These are phyloP conservation scores for Colletes gigas DNA, from an alignment of 1,140 invertebrate species.

Conservation along the genomic window DNA sequence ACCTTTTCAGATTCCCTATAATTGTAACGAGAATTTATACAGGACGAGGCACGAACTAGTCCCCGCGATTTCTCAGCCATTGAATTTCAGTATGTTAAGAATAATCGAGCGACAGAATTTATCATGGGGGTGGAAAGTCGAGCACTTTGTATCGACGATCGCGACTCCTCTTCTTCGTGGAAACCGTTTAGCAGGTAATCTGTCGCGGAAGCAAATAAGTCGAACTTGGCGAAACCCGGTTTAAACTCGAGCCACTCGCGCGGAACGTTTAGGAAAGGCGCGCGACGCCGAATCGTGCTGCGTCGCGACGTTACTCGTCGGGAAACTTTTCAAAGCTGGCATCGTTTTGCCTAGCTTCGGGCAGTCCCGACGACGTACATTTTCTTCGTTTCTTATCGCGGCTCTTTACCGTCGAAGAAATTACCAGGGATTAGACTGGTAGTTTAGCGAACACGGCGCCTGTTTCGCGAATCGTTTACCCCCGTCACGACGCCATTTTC, in stretches of 20 bases:
- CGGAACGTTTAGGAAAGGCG: conserved; percentile 51
- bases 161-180: background rate
- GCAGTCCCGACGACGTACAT: conserved; percentile 35
- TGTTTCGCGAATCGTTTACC: no score
- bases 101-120: background rate
- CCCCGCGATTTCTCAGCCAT: no score
- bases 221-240: conserved; percentile 47
- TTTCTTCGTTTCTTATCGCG: conserved; percentile 27
- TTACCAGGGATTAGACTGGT: conserved; percentile 32
- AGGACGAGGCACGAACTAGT: no score
- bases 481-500: no score
- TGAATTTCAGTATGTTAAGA: no score
- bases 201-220: conserved; percentile 49
- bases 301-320: conserved; percentile 27
- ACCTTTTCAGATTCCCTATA: no score
- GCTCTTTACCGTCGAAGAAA: conserved; percentile 25
- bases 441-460: conserved; percentile 1
- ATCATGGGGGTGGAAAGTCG: background rate
- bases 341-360: conserved; percentile 24
- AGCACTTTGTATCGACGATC: conserved; percentile 36
- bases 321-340: conserved; percentile 54
- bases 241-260: conserved; percentile 45
- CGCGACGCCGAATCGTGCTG: conserved; percentile 9
- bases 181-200: conserved; percentile 52
- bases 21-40: no score